phyloP scores from a whole-genome alignment of 2,797 vertebrate genomes.

The Artibeus lituratus region DNA sequence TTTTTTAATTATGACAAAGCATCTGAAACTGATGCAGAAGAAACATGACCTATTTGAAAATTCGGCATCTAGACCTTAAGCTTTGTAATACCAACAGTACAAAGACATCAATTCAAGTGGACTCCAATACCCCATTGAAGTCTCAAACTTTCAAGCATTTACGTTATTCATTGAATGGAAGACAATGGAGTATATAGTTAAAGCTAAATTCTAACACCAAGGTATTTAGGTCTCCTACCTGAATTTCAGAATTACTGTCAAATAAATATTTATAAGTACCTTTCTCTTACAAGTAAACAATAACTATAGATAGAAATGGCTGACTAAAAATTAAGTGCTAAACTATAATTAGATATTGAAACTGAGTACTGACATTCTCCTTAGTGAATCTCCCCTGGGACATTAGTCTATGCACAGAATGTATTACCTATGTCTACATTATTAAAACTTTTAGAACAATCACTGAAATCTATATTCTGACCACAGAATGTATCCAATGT shows the following conservation, averaged over 20 bases:
- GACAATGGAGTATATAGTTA: background rate
- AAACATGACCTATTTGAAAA: constrained; percentile 63
- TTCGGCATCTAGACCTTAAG: constrained; percentile 24
- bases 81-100: constrained; percentile 34
- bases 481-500: background rate
- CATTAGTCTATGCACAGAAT: background rate
- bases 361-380: background rate
- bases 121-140: background rate
- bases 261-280: constrained; percentile 16
- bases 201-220: background rate
- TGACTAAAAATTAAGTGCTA: background rate
- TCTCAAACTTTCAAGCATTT: background rate
- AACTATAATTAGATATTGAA: background rate
- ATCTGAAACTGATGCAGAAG: constrained; percentile 46
- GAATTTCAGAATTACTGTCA: background rate
- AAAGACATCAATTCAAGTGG: background rate
- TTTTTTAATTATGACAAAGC: constrained; percentile 51
- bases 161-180: background rate
- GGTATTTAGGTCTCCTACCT: background rate
- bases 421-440: background rate
- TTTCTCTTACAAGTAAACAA: background rate
- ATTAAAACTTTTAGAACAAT: background rate
- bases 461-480: background rate
- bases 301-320: background rate
- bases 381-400: background rate